Evolutionary conservation across 2,113 vertebrate species (phyloP), one percentile per base, ranked within the genome.

Genomic region (Nothoprocta perdicaria): DNA sequence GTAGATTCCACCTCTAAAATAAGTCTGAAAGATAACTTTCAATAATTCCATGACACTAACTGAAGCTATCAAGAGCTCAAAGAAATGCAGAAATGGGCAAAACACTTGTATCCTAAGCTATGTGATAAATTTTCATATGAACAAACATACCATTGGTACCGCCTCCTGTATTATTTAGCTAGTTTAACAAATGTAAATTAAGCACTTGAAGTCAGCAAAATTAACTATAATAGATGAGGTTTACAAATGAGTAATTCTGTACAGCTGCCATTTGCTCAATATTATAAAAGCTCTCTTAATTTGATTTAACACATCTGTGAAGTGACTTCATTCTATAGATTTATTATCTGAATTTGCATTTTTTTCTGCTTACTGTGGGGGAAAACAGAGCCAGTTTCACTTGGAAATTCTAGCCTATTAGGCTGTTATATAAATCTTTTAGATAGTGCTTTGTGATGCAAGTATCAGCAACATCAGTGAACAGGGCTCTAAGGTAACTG

Each of bases 151-250:
- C 45, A 86, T 77, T 92, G 0, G 0, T 80, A 80, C 69, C 4
- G 0, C 83, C 79, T 89, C 53, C 62, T 60, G 63, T 75, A 89
- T 95, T 91, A 82, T 91, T 94, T 95, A 88, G 58, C 80, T 83
- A 58, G 90, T 87, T 93, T 96, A 96, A 96, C 87, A 92, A 92
- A 95, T 96, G 93, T 82, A 96, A 96, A 96, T 97, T 92, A 96
- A 90, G 89, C 67, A 81, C 93, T 96, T 93, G 91, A 94, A 95
- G 91, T 89, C 93, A 94, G 89, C 91, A 95, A 93, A 94, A 94
- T 95, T 92, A 97, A 93, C 73, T 79, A 66, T 90, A 92, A 94
- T 80, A 90, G 88, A 95, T 95, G 86, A 92, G 75, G 73, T 77
- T 96, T 94, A 88, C 68, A 92, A 93, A 94, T 87, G 72, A 96